These are phyloP conservation scores for Cyrtonyx montezumae DNA, from an alignment of 2,113 vertebrate species.

Conservation along the genomic window DNA sequence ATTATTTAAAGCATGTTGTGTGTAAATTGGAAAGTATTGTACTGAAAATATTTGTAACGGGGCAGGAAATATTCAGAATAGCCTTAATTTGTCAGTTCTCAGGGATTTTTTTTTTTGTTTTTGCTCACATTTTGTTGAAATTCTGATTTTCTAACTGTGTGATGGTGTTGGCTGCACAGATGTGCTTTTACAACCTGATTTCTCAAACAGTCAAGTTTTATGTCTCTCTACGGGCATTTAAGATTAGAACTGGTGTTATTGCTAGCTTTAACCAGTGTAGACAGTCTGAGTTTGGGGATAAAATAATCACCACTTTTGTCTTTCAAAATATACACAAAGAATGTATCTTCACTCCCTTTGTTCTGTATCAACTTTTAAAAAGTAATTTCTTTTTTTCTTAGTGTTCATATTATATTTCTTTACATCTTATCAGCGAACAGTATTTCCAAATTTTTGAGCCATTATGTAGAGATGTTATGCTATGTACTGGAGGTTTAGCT, in stretches of 20 bases:
- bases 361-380: neutral
- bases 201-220: constrained; percentile 60
- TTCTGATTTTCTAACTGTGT: constrained; percentile 24
- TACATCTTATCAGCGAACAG: neutral
- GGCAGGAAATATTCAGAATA: neutral
- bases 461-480: neutral
- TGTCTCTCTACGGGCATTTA: constrained; percentile 50
- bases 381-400: neutral
- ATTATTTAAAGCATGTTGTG: neutral
- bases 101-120: constrained; percentile 37
- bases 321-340: neutral
- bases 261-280: constrained; percentile 42
- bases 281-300: constrained; percentile 38
- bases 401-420: neutral
- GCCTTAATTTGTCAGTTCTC: neutral
- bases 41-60: neutral
- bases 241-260: constrained; percentile 69
- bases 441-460: neutral
- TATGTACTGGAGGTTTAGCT: neutral
- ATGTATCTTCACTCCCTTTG: neutral
- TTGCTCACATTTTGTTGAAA: constrained; percentile 42
- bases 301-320: constrained; percentile 42
- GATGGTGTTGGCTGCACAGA: constrained; percentile 55
- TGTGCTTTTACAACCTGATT: constrained; percentile 63
- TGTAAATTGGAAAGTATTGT: neutral